Evolutionary conservation across 2,888 invertebrate genomes (phyloP), one percentile per base, ranked within the genome.

Genomic region (Eumacrocentrus americanus): DNA sequence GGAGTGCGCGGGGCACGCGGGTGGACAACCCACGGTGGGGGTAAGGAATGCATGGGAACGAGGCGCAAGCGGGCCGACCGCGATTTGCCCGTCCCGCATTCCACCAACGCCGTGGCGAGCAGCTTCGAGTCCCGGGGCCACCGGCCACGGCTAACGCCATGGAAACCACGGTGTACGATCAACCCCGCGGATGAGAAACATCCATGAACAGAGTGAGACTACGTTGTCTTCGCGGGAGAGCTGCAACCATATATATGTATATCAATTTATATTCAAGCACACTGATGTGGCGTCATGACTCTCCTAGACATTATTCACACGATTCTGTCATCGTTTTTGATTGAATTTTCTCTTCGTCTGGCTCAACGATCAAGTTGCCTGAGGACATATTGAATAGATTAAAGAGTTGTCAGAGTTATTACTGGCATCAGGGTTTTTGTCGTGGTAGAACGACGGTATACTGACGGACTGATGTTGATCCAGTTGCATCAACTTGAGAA

Each of bases 11-110:
- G 62, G 58, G 53, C 60, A 35, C 22, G 61, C 54, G 58, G 58
- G 56, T 14, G 38, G 25, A 51, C 34, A 14, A 48, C 42, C 38
- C 35, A 35, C 71, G 75, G 76, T 77, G 77, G 78, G 80, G 77
- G 67, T 67, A 64, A 76, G 81, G 81, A 77, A 83, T 82, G 82
- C 84, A 70, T 70, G 70, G 76, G 76, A 76, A 76, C 76, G 75
- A 72, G 74, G 74, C 67, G 67, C 77, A 78, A 69, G 67, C 79
- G 77, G 79, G 77, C 79, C 79, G 80, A 80, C 79, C 81, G 80
- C 80, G 79, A 80, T 78, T 80, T 76, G 77, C 74, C 76, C 73
- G 78, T 66, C 67, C 68, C 69, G 69, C 69, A 67, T 68, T 69
- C 71, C 68, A 65, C 64, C 65, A 67, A 66, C 70, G 64, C 70